A percentile compares a stretch with the other conserved stretches of the same genome.
These are phyloP conservation scores for Thermophis baileyi DNA, from an alignment of 2,113 vertebrate genomes.

Conservation along the genomic window DNA sequence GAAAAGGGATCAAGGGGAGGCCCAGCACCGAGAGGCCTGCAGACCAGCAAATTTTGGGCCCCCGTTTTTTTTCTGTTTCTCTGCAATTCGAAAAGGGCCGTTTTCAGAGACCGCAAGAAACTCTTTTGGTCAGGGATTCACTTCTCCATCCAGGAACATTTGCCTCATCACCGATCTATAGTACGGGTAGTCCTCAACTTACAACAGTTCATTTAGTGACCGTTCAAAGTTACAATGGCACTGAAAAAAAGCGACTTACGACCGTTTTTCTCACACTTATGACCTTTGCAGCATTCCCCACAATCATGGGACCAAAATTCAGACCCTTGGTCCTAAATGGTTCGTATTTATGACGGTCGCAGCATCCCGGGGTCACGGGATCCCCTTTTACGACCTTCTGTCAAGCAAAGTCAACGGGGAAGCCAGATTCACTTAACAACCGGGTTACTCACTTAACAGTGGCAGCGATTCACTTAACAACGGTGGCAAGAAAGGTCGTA, in stretches of 20 bases:
- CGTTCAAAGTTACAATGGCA: neutral
- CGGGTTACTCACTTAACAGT: too few relatives aligned
- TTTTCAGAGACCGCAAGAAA: neutral
- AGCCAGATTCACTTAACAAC: too few relatives aligned
- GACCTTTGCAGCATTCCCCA: neutral
- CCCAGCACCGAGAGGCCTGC: neutral
- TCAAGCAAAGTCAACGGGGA: too few relatives aligned
- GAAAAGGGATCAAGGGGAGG: neutral
- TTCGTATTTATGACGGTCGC: too few relatives aligned
- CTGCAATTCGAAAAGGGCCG: neutral
- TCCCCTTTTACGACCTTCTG: too few relatives aligned
- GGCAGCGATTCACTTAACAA: too few relatives aligned
- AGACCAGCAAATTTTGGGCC: neutral
- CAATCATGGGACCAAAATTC: rapidly evolving
- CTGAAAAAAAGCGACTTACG: neutral
- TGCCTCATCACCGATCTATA: neutral
- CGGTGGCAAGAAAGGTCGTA: too few relatives aligned
- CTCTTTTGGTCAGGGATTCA: too few relatives aligned
- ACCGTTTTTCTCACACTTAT: neutral
- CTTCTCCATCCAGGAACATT: neutral
- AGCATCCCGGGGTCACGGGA: too few relatives aligned
- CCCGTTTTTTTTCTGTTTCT: too few relatives aligned
- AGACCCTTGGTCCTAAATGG: too few relatives aligned
- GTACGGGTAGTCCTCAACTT: neutral
- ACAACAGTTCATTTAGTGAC: neutral